Evolutionary conservation across 2,888 invertebrate genomes (phyloP).

Genomic region (Diplazon laetatorius): DNA sequence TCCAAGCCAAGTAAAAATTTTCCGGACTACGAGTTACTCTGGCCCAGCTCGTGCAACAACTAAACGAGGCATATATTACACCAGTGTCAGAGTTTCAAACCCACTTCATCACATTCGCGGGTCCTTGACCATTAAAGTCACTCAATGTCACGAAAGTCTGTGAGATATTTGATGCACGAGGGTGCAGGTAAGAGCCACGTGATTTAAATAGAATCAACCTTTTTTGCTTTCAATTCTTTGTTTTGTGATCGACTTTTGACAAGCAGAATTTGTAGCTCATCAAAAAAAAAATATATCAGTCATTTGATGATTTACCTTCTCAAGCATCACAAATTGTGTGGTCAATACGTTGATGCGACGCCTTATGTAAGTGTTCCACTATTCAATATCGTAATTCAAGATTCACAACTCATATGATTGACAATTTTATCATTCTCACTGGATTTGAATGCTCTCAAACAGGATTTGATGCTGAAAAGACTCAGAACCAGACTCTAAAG

Average conservation of each 20-base stretch:
- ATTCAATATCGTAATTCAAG: not conserved
- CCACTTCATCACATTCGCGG: slow-evolving; percentile 30
- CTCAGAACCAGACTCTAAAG: not conserved
- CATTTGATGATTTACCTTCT: not conserved
- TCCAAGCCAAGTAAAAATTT: slow-evolving; percentile 50
- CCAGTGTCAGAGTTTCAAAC: slow-evolving; percentile 32
- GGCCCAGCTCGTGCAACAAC: slow-evolving; percentile 51
- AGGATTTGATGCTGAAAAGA: not conserved
- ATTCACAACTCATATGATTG: not conserved
- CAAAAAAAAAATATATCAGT: slow-evolving; percentile 43
- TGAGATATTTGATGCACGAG: slow-evolving; percentile 41
- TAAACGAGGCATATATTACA: slow-evolving; percentile 56
- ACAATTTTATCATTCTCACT: slow-evolving; percentile 7
- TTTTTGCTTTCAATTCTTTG: no score
- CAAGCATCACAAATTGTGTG: not conserved
- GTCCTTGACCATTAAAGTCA: slow-evolving; percentile 8
- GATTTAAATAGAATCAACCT: no score
- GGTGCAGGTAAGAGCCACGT: slow-evolving; percentile 14
- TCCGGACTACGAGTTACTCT: slow-evolving; percentile 47
- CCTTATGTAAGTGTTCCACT: not conserved
- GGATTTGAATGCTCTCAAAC: not conserved
- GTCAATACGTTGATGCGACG: not conserved
- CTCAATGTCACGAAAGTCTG: not conserved
- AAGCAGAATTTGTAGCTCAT: no score
- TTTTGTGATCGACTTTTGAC: no score